Percentiles rank a stretch among this genome's conserved stretches.
Evolutionary conservation across 2,113 vertebrate genomes (phyloP).

Genomic region (Paramisgurnus dabryanus): DNA sequence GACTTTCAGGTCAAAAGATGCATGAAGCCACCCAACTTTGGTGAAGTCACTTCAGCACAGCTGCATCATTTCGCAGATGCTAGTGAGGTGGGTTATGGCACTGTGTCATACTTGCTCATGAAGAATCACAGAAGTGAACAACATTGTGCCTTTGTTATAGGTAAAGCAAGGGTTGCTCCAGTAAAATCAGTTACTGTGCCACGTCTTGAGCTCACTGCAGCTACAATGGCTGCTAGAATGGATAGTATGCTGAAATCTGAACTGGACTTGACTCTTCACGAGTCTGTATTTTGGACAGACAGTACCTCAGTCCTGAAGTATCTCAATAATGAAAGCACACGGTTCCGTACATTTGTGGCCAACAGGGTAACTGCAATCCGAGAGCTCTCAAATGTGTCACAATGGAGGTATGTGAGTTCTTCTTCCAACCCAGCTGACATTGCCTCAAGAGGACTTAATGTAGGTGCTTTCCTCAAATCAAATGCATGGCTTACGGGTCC

Average conservation of each 20-base stretch:
- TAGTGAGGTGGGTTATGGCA: conserved; percentile 24
- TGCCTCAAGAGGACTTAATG: conserved; percentile 4
- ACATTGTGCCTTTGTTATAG: conserved; percentile 11
- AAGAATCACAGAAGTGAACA: background rate
- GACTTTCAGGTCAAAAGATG: background rate
- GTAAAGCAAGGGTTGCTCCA: conserved; percentile 11
- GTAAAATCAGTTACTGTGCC: conserved; percentile 22
- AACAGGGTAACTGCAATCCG: background rate
- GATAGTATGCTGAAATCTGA: conserved; percentile 37
- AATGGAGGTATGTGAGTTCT: no score
- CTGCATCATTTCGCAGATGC: conserved; percentile 33
- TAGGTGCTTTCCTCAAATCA: background rate
- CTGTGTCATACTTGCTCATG: background rate
- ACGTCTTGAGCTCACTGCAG: conserved; percentile 25
- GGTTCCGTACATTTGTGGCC: background rate
- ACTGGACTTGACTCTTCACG: background rate
- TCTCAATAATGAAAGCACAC: conserved; percentile 5
- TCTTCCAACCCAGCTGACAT: no score
- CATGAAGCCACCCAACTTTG: conserved; percentile 24
- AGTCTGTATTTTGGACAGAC: conserved; percentile 35
- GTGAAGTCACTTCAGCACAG: background rate
- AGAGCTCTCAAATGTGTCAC: background rate
- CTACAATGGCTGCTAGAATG: conserved; percentile 5
- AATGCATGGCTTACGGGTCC: background rate
- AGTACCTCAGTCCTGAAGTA: background rate